Evolutionary conservation across 2,888 invertebrate genomes (phyloP), one percentile per base, ranked within the genome.

Genomic region (Netelia virgata): DNA sequence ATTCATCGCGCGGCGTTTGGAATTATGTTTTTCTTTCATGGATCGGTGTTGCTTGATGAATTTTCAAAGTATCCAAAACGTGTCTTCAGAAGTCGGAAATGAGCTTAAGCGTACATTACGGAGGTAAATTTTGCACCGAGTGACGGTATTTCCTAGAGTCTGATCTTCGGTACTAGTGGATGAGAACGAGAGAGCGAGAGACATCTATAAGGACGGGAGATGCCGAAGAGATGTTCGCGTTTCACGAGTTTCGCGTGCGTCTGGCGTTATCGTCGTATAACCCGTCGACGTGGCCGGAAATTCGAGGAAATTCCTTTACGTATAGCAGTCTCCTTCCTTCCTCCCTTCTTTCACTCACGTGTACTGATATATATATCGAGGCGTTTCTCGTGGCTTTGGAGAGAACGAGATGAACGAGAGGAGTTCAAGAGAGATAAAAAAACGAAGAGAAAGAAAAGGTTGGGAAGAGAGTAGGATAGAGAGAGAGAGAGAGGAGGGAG

Each of bases 271-370:
- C 53, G 59, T 53, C 28, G 72, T 16, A 82, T 28, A 43, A 41
- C 66, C 59, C 23, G 53, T 61, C 76, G 43, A 81, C 81, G 61
- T 63, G 64, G 74, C 78, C 82, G 85, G 75, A 79, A 82, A 85
- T 85, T 82, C 78, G 50, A 59, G 41, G 72, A 76, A 79, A 72
- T 70, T 76, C 66, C 64, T 59, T 47, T 61, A 18, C 73, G 73
- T 59, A 77, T 55, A 68, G 47, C 28, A 9, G 59, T n/a, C 28
- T 68, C 20, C 63, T 61, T 63, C 61, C 70, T 69, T 28, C 57
- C 77, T 20, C n/a, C 63, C 55, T 53, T 68, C 36, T 41, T 41
- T 57, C 59, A 53, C 72, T 72, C 14, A 10, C 14, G 14, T 47
- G 14, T 68, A 47, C 23, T 9, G 53, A 28, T 55, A 10, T 69